Conservation (phyloP, 1,140 invertebrate species). For the Drosophila bipectinata region DNA sequence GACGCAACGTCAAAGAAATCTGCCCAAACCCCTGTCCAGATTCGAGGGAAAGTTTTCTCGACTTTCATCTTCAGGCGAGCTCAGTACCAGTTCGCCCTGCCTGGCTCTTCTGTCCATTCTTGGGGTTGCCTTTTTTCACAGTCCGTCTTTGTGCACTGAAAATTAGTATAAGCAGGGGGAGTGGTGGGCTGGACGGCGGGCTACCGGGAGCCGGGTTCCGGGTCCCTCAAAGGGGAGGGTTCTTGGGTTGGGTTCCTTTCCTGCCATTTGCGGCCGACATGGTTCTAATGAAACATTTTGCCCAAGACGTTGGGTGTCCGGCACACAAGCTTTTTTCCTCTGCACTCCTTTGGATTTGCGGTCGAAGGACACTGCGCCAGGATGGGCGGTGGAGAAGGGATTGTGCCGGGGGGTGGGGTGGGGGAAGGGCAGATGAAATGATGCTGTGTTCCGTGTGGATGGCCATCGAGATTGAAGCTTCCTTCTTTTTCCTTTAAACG, state of each 20-base stretch:
- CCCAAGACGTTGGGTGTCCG: constrained; percentile 62
- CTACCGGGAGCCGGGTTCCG: constrained; percentile 3
- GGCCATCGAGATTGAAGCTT: constrained; percentile 43
- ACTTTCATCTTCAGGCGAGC: constrained; percentile 53
- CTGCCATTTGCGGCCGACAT: constrained; percentile 67
- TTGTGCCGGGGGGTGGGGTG: not conserved
- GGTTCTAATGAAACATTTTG: constrained; percentile 78
- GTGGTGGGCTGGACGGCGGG: no score
- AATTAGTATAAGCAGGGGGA: constrained; percentile 53
- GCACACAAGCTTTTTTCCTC: constrained; percentile 43
- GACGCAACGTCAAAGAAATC: constrained; percentile 52
- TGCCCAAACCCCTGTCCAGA: constrained; percentile 8
- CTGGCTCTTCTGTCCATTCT: constrained; percentile 30
- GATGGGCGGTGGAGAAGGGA: constrained; percentile 2
- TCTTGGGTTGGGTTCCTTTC: constrained; percentile 6
- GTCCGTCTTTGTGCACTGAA: constrained; percentile 65
- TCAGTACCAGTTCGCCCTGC: constrained; percentile 29
- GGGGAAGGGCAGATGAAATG: constrained; percentile 43
- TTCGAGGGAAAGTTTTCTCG: constrained; percentile 56
- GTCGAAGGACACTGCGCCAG: constrained; percentile 64
- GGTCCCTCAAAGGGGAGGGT: constrained; percentile 6
- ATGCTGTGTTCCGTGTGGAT: constrained; percentile 50
- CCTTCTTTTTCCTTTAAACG: constrained; percentile 29
- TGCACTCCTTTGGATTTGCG: constrained; percentile 45
- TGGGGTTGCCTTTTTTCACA: constrained; percentile 48